Evolutionary conservation across 2,888 invertebrate species (phyloP), one percentile per base, ranked within the genome.

Genomic region (Lithosia quadra): DNA sequence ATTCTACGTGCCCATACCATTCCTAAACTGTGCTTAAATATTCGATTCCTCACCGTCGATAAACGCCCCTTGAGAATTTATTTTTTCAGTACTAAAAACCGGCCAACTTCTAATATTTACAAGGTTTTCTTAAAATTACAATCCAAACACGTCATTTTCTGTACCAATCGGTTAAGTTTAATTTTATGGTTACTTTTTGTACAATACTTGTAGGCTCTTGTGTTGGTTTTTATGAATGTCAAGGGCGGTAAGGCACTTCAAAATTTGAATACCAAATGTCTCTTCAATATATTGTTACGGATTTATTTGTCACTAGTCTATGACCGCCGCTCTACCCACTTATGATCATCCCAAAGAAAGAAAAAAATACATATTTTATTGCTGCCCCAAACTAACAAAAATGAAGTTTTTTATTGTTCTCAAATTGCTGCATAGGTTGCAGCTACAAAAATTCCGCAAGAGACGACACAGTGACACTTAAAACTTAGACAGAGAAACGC

Each of bases 211-310:
- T 43, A 18, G 11, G 11, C 55, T 55, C 21, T 53, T 15, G 22
- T 18, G 13, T 60, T 60, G 34, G 15, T 24, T 49, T 36, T n/a
- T 13, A n/a, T 33, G 49, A 49, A 62, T 62, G 62, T 49, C n/a
- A 62, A 62, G 62, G 62, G 22, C 62, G n/a, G n/a, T 11, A 49
- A 28, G 49, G 49, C 28, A 28, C 11, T 62, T 62, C 39, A 62
- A 43, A 62, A 49, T 62, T 11, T 13, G n/a, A 43, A 62, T 61
- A 39, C 18, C 61, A 18, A 61, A 61, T 49, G n/a, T 28, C 28
- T 43, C n/a, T 60, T 60, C 22, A 8, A 43, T 18, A 43, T 7
- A 18, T 36, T 21, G 22, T 1, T 15, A 60, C 18, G 2, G 43
- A 22, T 22, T 22, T n/a, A 36, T 18, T 22, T 60, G 36, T 60